Conservation (phyloP, 2,888 invertebrate genomes). For the Trichopria drosophilae region DNA sequence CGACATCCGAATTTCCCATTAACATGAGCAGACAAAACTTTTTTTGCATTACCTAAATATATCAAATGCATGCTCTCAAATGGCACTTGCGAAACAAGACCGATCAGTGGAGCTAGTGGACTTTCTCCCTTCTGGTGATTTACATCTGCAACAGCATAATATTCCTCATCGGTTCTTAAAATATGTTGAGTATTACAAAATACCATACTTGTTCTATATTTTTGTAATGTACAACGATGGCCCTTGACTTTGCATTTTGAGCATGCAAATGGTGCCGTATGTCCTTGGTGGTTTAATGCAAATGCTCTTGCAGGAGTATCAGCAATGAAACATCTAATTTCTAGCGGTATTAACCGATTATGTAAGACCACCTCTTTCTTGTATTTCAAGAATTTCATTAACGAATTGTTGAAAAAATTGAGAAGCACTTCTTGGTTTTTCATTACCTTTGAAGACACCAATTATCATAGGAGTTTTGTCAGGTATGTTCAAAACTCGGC, state of each 20-base stretch:
- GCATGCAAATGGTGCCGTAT: no score
- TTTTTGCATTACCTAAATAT: no score
- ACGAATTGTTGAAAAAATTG: no score
- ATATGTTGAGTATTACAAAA: conserved; percentile 14
- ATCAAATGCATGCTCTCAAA: background rate
- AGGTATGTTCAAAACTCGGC: conserved; percentile 15
- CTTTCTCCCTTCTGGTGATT: conserved; percentile 22
- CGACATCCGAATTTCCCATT: no score
- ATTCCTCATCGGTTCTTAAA: no score
- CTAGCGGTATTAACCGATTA: no score
- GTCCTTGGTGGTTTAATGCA: conserved; percentile 4
- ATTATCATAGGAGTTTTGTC: conserved; percentile 23
- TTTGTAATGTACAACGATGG: conserved; percentile 11
- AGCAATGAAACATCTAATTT: no score
- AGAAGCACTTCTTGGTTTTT: conserved; percentile 22
- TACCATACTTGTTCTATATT: conserved; percentile 13
- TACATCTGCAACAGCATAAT: conserved; percentile 14
- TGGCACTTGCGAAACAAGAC: conserved; percentile 10
- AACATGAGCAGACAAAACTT: no score
- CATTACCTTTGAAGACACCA: conserved; percentile 17
- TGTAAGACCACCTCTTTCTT: conserved; percentile 15
- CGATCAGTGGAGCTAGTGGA: no score
- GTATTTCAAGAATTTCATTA: conserved; percentile 8
- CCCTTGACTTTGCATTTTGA: conserved; percentile 12
- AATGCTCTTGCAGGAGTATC: conserved; percentile 26